These are phyloP conservation scores for Zosterops borbonicus DNA, from an alignment of 2,113 vertebrate species.

Conservation along the genomic window DNA sequence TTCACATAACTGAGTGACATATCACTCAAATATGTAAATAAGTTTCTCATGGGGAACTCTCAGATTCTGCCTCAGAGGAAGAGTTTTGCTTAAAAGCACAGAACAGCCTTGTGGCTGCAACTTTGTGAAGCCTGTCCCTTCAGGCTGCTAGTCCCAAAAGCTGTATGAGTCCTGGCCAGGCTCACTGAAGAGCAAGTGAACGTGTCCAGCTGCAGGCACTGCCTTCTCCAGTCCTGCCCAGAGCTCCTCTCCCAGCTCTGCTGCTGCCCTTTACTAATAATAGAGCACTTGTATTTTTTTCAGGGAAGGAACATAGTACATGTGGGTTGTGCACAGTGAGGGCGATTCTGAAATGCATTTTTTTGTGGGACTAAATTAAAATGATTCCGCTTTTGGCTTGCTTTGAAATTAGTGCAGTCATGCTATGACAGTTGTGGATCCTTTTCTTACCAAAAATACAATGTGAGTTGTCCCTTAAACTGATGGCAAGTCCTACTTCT, in stretches of 20 bases:
- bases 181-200: neutral
- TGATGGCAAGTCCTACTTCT: neutral
- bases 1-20: neutral
- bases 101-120: neutral
- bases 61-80: neutral
- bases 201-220: neutral
- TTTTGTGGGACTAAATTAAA: neutral
- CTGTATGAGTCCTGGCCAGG: neutral
- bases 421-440: neutral
- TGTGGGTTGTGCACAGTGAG: neutral
- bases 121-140: neutral
- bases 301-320: neutral
- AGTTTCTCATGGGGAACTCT: neutral
- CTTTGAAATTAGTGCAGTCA: neutral
- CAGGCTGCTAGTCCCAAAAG: neutral
- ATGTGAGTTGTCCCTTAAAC: neutral
- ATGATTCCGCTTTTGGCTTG: neutral
- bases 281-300: neutral
- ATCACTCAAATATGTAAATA: constrained; percentile 15
- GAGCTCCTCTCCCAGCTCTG: neutral
- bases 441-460: neutral
- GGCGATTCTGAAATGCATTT: neutral
- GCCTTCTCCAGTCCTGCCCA: neutral
- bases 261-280: neutral
- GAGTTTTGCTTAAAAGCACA: constrained; percentile 10